phyloP scores from a whole-genome alignment of 37 sponge, comb jelly and placozoan genomes.

The Halichondria panicea region DNA sequence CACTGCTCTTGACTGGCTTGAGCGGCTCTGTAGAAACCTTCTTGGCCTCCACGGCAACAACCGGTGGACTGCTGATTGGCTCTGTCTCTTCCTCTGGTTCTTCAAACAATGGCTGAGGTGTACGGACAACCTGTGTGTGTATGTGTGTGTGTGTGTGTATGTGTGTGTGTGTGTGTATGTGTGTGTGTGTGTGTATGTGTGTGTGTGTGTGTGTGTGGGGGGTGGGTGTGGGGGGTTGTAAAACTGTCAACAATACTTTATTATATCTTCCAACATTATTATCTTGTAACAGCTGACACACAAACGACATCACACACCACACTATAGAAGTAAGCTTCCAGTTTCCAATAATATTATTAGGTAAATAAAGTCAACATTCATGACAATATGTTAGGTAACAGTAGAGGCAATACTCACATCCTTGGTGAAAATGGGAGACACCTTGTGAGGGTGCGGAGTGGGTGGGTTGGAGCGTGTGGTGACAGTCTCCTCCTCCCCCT shows the following conservation, averaged over 20 bases:
- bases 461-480: slow-evolving; percentile 29
- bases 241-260: too few species aligned
- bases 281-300: too few species aligned
- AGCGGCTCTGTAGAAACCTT: neutral
- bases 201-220: too few species aligned
- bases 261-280: too few species aligned
- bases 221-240: too few species aligned
- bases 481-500: slow-evolving; percentile 2
- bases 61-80: neutral
- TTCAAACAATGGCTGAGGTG: slow-evolving; percentile 19
- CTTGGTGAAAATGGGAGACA: neutral
- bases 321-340: too few species aligned
- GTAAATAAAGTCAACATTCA: neutral
- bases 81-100: neutral
- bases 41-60: too few species aligned
- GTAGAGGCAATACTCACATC: neutral
- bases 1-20: neutral
- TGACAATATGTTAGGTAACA: neutral
- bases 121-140: neutral
- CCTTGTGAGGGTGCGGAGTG: slow-evolving; percentile 43
- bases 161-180: too few species aligned
- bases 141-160: too few species aligned
- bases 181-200: too few species aligned
- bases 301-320: too few species aligned
- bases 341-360: too few species aligned